Base-by-base conservation (phyloP, 1,140 invertebrate species). In the Drosophila cardini region DNA sequence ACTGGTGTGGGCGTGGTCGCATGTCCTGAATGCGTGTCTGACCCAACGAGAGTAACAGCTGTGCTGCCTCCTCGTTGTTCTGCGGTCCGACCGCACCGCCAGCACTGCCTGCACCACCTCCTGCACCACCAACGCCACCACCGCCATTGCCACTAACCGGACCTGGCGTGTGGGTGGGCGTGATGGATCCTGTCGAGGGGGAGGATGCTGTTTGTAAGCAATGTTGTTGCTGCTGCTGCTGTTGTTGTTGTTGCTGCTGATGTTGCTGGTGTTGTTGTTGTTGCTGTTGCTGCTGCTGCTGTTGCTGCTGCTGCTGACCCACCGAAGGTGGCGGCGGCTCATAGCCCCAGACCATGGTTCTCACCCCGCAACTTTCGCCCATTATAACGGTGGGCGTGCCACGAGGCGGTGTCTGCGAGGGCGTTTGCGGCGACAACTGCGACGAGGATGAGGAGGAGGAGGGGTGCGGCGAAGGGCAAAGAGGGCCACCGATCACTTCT, bases 281-380 rank as follows among this genome's bases (percentile, higher is more conserved):
- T 0, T 73, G 70, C 0, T 77, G 78, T 1, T 74, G 64, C 0
- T 86, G 81, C 4, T 82, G 85, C 15, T 56, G 58, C 1, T 78
- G 67, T 7, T 73, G 71, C 2, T 78, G 80, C 0, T 80, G 80
- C 8, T 81, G 75, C 4, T 81, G 81, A 2, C 58, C 56, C n/a
- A 76, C 69, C 9, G 83, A 26, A 0, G 90, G 81, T 6, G 85
- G 75, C 9, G 78, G 94, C 2, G 91, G 90, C 63, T 92, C 91
- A 26, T 92, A 92, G 10, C 91, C 90, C 97, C 97, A 98, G 67
- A 98, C 96, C 97, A 98, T 98, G 38, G 97, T 98, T 53, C 97
- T 93, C 0, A 98, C 97, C 10, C 97, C 97, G 36, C 97, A 97
- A 4, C 96, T 96, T 91, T 98, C 97, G 26, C 97, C 96, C 96